Evolutionary conservation across 2,113 vertebrate genomes (phyloP).

Genomic region (Tetraodon nigroviridis): DNA sequence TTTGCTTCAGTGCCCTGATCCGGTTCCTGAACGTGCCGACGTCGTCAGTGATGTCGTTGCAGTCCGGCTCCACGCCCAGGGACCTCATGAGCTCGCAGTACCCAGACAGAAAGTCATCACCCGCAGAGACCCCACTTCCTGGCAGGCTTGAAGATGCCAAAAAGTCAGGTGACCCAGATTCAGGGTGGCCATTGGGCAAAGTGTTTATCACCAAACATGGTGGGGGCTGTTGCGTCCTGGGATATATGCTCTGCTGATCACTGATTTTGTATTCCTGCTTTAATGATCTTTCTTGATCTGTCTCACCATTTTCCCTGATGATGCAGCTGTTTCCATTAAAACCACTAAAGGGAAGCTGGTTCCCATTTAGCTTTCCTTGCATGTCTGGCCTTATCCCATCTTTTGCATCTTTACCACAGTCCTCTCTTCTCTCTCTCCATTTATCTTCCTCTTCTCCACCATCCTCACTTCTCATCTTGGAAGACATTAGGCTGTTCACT

Average conservation of each 20-base stretch:
- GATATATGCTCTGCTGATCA: neutral
- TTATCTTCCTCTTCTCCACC: slow-evolving; percentile 38
- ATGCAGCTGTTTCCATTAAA: slow-evolving; percentile 32
- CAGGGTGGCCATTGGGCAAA: slow-evolving; percentile 23
- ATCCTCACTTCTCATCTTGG: slow-evolving; percentile 48
- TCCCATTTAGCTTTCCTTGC: neutral
- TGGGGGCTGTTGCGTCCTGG: neutral
- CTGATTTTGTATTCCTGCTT: neutral
- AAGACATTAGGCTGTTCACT: slow-evolving; percentile 48
- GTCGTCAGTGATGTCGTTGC: slow-evolving; percentile 46
- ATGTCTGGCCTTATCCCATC: neutral
- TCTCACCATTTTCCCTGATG: slow-evolving; percentile 20
- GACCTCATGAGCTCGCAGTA: slow-evolving; percentile 84
- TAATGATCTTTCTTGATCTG: neutral
- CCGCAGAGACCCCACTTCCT: slow-evolving; percentile 22
- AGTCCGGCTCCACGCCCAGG: slow-evolving; percentile 71
- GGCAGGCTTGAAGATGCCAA: neutral
- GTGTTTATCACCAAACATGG: neutral
- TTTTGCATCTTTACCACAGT: slow-evolving; percentile 13
- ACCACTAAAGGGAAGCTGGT: slow-evolving; percentile 51
- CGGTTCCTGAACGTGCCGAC: slow-evolving; percentile 41
- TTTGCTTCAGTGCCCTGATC: slow-evolving; percentile 43
- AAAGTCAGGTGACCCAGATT: neutral
- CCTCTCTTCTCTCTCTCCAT: slow-evolving; percentile 20
- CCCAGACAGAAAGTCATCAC: slow-evolving; percentile 81